These are phyloP conservation scores for Anas georgica DNA, from an alignment of 2,797 vertebrate genomes.

Conservation along the genomic window DNA sequence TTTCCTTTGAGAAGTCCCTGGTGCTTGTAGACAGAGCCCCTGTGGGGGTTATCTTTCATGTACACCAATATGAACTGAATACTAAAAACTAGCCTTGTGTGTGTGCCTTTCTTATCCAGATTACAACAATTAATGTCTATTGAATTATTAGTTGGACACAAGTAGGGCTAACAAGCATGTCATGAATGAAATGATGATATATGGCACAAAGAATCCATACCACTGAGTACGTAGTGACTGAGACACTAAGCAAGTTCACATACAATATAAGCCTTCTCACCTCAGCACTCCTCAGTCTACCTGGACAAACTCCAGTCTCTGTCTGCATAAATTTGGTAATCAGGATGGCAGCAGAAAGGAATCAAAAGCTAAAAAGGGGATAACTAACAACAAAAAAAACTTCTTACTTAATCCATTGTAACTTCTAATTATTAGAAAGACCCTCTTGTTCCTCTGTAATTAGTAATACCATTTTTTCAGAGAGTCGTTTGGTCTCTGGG, in stretches of 20 bases:
- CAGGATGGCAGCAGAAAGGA: background rate
- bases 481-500: background rate
- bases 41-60: constrained; percentile 52
- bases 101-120: constrained; percentile 51
- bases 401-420: background rate
- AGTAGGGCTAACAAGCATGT: background rate
- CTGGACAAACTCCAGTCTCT: background rate
- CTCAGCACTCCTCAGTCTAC: background rate
- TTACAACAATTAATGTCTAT: constrained; percentile 56
- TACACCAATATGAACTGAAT: constrained; percentile 69
- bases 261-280: background rate
- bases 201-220: background rate
- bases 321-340: background rate
- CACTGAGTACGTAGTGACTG: background rate
- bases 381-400: background rate
- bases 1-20: constrained; percentile 72
- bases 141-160: background rate
- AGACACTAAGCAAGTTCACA: background rate
- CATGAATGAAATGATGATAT: background rate
- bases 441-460: background rate
- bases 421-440: background rate
- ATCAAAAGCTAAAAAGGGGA: background rate
- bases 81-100: constrained; percentile 48
- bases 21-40: constrained; percentile 63
- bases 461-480: background rate